phyloP scores from a whole-genome alignment of 2,797 vertebrate species.

The Eutrigla gurnardus region DNA sequence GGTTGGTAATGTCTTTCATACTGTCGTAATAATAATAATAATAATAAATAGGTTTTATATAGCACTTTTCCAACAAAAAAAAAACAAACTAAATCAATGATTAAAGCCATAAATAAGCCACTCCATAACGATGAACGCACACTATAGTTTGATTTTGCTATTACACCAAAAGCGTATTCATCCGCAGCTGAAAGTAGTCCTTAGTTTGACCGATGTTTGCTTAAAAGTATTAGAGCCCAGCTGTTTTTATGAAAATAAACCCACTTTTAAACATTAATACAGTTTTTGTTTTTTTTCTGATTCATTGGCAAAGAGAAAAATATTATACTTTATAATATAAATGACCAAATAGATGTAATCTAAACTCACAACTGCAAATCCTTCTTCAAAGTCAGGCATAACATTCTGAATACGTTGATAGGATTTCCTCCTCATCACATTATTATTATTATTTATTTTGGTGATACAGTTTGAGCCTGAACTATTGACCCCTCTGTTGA shows the following conservation, averaged over 20 bases:
- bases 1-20: background rate
- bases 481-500: too few species aligned
- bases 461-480: background rate
- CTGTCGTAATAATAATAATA: background rate
- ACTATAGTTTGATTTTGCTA: background rate
- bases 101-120: background rate
- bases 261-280: too few species aligned
- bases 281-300: too few species aligned
- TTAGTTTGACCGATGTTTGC: background rate
- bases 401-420: background rate
- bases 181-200: conserved; percentile 4
- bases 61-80: too few species aligned
- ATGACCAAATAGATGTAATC: background rate
- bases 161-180: conserved; percentile 13
- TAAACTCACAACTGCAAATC: too few species aligned
- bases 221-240: background rate
- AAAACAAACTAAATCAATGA: too few species aligned
- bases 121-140: background rate
- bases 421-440: background rate
- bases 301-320: background rate
- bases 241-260: background rate
- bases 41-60: too few species aligned
- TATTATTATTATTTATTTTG: too few species aligned
- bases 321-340: background rate
- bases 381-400: too few species aligned